These are phyloP conservation scores for Vollenhovia emeryi DNA, from an alignment of 1,140 invertebrate genomes.

Conservation along the genomic window DNA sequence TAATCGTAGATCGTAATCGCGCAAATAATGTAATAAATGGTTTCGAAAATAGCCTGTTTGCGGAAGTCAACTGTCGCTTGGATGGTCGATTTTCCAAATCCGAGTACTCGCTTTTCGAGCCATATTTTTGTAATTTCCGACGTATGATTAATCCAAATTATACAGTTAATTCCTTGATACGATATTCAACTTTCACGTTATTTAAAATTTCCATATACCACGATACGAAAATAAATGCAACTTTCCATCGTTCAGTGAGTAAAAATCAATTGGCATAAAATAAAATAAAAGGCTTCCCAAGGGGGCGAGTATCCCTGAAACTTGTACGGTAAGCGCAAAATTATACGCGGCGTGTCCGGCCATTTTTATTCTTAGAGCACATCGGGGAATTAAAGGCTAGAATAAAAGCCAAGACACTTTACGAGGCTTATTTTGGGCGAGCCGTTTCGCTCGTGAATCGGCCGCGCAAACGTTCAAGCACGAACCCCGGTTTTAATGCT, in stretches of 20 bases:
- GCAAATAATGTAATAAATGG: neutral
- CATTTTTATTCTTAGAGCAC: slow-evolving; percentile 31
- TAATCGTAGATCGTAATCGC: neutral
- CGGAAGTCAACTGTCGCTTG: neutral
- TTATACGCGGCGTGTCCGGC: neutral
- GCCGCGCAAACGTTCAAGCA: slow-evolving; percentile 47
- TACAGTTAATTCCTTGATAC: neutral
- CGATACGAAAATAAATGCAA: neutral
- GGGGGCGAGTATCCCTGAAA: neutral
- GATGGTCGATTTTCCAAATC: slow-evolving; percentile 3
- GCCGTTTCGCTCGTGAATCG: slow-evolving; percentile 44
- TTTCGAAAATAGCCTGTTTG: neutral
- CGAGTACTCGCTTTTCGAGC: neutral
- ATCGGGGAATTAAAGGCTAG: slow-evolving; percentile 35
- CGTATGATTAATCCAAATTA: too few relatives aligned
- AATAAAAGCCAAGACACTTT: slow-evolving; percentile 35
- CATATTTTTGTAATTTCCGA: neutral
- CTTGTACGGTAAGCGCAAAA: neutral
- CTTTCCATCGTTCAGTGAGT: too few relatives aligned
- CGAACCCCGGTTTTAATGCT: slow-evolving; percentile 51
- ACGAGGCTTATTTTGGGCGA: slow-evolving; percentile 50
- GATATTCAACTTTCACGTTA: neutral
- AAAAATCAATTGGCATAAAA: neutral
- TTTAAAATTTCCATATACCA: neutral
- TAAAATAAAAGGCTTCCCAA: neutral